Percentiles rank a stretch among this genome's conserved stretches.
phyloP scores from a whole-genome alignment of 2,888 invertebrate genomes.

The Minunthozetes semirufus region DNA sequence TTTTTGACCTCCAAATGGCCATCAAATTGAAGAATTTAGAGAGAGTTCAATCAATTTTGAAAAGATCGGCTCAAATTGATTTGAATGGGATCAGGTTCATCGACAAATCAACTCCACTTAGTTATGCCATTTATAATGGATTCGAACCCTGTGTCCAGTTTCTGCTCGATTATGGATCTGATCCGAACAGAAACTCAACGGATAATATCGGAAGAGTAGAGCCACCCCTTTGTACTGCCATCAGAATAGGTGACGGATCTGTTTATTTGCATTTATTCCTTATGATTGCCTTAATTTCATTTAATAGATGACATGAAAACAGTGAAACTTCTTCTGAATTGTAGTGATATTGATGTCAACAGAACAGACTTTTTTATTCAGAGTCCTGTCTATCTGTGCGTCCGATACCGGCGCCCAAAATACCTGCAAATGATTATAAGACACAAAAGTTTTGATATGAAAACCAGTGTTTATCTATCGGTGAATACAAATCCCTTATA shows the following conservation, averaged over 20 bases:
- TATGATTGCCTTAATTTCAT: neutral
- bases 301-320: neutral
- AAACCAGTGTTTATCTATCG: neutral
- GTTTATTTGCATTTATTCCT: neutral
- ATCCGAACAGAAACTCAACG: neutral
- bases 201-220: neutral
- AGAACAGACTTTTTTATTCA: constrained; percentile 14
- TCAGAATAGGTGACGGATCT: constrained; percentile 3
- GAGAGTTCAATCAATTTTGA: neutral
- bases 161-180: neutral
- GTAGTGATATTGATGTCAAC: neutral
- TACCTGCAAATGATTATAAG: neutral
- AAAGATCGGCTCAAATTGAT: neutral
- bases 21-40: neutral
- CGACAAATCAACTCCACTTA: neutral
- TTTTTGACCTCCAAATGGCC: neutral
- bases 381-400: neutral
- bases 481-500: neutral
- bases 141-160: neutral
- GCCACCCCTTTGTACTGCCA: neutral
- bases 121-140: neutral
- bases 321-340: neutral
- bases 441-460: neutral
- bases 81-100: neutral
- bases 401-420: neutral